Conservation (phyloP, 2,797 vertebrate genomes). For the Xenops minutus region DNA sequence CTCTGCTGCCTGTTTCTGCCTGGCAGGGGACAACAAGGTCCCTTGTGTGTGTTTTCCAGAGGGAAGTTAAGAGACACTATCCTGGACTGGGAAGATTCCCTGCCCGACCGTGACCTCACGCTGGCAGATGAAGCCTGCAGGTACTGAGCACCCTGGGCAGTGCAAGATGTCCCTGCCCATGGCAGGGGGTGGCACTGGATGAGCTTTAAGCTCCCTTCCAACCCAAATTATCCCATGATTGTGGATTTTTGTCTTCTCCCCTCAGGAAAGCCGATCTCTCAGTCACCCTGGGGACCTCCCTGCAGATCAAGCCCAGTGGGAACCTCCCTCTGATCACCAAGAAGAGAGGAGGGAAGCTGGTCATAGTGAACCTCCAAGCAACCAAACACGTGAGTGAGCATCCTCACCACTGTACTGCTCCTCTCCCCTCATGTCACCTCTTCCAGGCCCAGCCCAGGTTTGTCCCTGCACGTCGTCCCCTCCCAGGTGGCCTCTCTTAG, state of each 20-base stretch:
- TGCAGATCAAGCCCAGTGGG: constrained; percentile 96
- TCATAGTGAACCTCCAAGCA: constrained; percentile 92
- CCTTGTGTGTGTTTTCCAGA: constrained; percentile 65
- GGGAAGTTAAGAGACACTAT: constrained; percentile 93
- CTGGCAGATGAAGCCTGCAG: constrained; percentile 91
- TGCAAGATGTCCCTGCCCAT: background rate
- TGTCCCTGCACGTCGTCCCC: background rate
- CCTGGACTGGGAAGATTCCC: constrained; percentile 95
- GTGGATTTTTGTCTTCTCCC: background rate
- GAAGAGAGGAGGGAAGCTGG: constrained; percentile 90
- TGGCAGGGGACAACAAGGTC: background rate
- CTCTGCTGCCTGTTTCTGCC: background rate
- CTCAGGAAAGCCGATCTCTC: constrained; percentile 89
- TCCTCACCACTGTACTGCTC: background rate
- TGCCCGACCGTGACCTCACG: constrained; percentile 88
- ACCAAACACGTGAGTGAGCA: constrained; percentile 89
- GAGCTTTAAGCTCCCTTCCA: background rate
- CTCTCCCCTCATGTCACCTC: background rate
- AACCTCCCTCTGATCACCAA: constrained; percentile 94
- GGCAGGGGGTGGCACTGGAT: too few relatives aligned
- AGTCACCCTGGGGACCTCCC: constrained; percentile 90
- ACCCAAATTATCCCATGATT: background rate
- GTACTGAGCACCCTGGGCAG: constrained; percentile 60
- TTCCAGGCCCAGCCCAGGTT: background rate
- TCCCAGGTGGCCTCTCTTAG: background rate